These are phyloP conservation scores for Gortyna flavago DNA, from an alignment of 2,888 invertebrate genomes.

Conservation along the genomic window DNA sequence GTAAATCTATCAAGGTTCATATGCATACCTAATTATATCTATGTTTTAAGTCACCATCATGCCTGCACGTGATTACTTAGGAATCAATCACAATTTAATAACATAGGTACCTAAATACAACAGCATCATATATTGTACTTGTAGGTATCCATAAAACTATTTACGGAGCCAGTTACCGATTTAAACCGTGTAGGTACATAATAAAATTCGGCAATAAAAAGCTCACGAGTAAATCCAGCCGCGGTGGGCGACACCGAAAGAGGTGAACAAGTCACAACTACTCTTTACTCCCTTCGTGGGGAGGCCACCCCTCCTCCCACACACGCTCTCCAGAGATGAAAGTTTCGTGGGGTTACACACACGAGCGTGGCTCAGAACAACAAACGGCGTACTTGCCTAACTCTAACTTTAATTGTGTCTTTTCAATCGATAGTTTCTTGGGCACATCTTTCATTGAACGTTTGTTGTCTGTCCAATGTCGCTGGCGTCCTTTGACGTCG, in stretches of 20 bases:
- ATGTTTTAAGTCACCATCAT: background rate
- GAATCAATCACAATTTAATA: background rate
- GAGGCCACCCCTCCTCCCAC: conserved; percentile 78
- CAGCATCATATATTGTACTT: background rate
- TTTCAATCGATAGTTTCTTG: conserved; percentile 88
- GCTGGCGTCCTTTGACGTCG: conserved; percentile 65
- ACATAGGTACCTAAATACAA: background rate
- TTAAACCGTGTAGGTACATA: conserved; percentile 65
- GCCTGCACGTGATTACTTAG: background rate
- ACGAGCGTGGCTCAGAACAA: conserved; percentile 86
- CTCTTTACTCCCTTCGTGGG: conserved; percentile 89
- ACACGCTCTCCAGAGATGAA: conserved; percentile 87
- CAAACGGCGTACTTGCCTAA: conserved; percentile 88
- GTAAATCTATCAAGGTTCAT: background rate
- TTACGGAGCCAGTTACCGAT: conserved; percentile 51
- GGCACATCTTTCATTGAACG: conserved; percentile 77
- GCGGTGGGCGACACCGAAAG: conserved; percentile 89
- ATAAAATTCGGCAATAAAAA: conserved; percentile 75
- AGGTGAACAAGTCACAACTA: conserved; percentile 90
- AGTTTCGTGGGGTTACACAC: conserved; percentile 89
- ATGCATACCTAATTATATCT: background rate
- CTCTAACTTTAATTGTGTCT: conserved; percentile 90
- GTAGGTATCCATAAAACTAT: conserved; percentile 42
- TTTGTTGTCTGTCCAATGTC: conserved; percentile 67
- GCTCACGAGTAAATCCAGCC: conserved; percentile 78